Conservation (phyloP, 2,113 vertebrate genomes). For the Phrynosoma platyrhinos region DNA sequence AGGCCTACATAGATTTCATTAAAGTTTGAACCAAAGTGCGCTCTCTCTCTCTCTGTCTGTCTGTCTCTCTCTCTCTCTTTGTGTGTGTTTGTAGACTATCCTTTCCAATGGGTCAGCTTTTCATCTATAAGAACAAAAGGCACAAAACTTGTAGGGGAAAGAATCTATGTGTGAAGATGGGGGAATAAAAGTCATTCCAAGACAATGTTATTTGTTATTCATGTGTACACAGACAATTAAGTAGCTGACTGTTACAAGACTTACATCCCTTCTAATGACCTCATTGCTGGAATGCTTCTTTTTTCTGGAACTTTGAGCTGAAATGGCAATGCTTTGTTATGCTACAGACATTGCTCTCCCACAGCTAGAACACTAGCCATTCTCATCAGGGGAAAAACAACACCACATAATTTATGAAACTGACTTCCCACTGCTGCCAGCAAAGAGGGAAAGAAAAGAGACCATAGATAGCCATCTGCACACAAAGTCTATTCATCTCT, state of each 20-base stretch:
- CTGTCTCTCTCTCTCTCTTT: too few species aligned
- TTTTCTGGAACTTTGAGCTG: constrained; percentile 25
- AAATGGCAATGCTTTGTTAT: constrained; percentile 6
- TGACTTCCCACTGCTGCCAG: neutral
- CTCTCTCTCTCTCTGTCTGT: neutral
- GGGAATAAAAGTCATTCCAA: neutral
- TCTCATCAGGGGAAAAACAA: neutral
- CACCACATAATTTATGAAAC: neutral
- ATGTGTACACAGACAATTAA: neutral
- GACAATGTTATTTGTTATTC: constrained; percentile 14
- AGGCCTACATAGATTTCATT: constrained; percentile 30
- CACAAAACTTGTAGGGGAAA: constrained; percentile 1
- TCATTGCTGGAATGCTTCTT: neutral
- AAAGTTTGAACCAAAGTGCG: constrained; percentile 29
- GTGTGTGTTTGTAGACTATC: neutral
- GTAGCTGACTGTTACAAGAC: neutral
- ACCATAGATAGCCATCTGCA: neutral
- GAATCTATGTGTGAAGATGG: neutral
- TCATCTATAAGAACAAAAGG: constrained; percentile 5
- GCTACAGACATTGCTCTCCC: neutral
- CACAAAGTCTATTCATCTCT: neutral
- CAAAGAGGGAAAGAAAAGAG: neutral
- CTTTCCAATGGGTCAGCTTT: neutral
- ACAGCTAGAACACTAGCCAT: neutral
- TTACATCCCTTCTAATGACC: neutral